These are phyloP conservation scores for Orestias chungarensis DNA, from an alignment of 2,797 vertebrate genomes.

Conservation along the genomic window DNA sequence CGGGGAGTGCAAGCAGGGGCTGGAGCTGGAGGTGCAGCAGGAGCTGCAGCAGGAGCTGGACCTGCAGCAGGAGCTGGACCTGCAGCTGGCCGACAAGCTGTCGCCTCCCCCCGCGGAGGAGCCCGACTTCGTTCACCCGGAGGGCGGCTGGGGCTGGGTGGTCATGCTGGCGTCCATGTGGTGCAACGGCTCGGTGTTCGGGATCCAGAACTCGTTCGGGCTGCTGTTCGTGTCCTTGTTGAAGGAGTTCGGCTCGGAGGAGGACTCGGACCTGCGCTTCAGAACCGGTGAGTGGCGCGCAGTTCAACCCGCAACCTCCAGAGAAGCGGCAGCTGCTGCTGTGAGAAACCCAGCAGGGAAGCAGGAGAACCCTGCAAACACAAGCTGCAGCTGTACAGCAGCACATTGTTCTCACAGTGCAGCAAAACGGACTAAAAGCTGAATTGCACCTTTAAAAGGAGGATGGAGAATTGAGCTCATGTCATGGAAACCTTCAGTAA, in stretches of 20 bases:
- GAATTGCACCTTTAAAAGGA: no score
- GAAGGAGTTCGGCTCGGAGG: constrained; percentile 79
- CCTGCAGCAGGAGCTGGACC: constrained; percentile 22
- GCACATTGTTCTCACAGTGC: no score
- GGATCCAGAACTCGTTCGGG: constrained; percentile 96
- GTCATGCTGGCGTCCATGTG: constrained; percentile 98
- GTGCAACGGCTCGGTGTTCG: constrained; percentile 97
- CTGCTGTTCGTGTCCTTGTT: constrained; percentile 88
- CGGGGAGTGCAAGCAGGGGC: no score
- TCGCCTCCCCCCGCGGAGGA: constrained; percentile 12
- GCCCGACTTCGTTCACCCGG: constrained; percentile 80
- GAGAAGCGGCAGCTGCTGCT: neutral
- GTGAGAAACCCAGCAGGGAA: no score
- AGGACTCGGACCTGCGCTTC: constrained; percentile 84
- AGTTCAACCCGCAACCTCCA: constrained; percentile 14
- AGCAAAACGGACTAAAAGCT: no score
- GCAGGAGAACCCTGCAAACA: no score
- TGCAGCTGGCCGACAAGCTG: constrained; percentile 9
- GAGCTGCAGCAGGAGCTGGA: constrained; percentile 45
- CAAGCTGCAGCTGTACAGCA: no score
- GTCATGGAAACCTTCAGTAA: no score
- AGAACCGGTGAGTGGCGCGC: constrained; percentile 84
- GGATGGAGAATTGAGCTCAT: no score
- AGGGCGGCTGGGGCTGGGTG: constrained; percentile 97
- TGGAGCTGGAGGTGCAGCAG: no score